Evolutionary conservation across 2,797 vertebrate genomes (phyloP).

Genomic region (Acipenser transmontanus): DNA sequence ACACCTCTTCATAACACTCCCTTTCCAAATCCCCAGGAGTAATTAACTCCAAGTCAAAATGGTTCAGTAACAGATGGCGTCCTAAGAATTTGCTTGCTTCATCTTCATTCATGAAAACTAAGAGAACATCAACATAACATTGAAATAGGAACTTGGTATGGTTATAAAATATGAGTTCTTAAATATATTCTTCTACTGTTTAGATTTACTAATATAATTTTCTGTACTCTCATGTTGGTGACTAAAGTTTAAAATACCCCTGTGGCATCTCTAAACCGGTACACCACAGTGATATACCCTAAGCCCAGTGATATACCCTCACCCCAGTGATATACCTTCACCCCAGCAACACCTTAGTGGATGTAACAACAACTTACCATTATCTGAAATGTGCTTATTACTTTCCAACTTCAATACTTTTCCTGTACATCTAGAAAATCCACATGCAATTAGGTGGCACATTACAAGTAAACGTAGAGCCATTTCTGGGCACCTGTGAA

Average conservation of each 20-base stretch:
- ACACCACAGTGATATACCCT: too few species aligned
- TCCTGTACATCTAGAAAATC: constrained; percentile 39
- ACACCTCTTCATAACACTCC: constrained; percentile 83
- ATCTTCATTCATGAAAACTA: constrained; percentile 77
- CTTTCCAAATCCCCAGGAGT: constrained; percentile 81
- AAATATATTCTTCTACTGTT: too few species aligned
- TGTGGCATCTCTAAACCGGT: too few species aligned
- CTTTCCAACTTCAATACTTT: constrained; percentile 20
- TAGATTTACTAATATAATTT: too few species aligned
- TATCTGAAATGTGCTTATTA: constrained; percentile 18
- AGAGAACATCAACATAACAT: background rate
- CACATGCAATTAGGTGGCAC: constrained; percentile 39
- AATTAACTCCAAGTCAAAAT: constrained; percentile 89
- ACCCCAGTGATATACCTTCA: background rate
- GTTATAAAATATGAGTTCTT: too few species aligned
- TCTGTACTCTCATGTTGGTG: too few species aligned
- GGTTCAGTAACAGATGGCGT: constrained; percentile 81
- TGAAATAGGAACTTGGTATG: too few species aligned
- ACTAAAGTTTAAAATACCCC: too few species aligned
- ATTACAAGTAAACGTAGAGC: constrained; percentile 43
- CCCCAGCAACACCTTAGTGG: background rate
- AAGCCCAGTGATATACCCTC: too few species aligned
- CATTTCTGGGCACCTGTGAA: constrained; percentile 45
- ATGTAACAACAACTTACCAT: constrained; percentile 37
- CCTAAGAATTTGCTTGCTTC: constrained; percentile 75